Percentiles rank a stretch among this genome's conserved stretches.
These are phyloP conservation scores for Phymastichus coffea DNA, from an alignment of 1,140 invertebrate genomes.

Conservation along the genomic window DNA sequence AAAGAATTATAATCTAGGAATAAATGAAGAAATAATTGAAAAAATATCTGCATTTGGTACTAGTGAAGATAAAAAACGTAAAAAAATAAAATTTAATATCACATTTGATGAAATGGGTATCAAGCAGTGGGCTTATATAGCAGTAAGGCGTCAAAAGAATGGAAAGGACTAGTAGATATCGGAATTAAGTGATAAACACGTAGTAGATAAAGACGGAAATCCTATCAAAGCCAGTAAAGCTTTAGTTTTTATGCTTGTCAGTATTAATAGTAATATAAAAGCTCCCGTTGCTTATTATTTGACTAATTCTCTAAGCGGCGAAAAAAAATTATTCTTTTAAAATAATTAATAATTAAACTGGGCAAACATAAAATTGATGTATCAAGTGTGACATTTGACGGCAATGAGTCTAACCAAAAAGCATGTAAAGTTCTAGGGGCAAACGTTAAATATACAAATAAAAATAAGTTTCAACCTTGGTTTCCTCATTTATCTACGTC, in stretches of 20 bases:
- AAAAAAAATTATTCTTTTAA: slow-evolving; percentile 20
- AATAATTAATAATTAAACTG: slow-evolving; percentile 20
- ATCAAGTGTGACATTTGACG: slow-evolving; percentile 31
- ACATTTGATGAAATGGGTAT: background rate
- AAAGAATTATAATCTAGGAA: background rate
- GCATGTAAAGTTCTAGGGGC: slow-evolving; percentile 29
- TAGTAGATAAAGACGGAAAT: background rate
- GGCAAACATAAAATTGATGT: slow-evolving; percentile 21
- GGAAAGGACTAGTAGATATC: background rate
- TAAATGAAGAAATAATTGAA: background rate
- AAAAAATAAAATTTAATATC: background rate
- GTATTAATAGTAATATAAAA: slow-evolving; percentile 21
- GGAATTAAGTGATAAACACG: background rate
- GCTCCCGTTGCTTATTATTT: slow-evolving; percentile 27
- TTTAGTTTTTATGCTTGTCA: slow-evolving; percentile 26
- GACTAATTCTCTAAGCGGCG: slow-evolving; percentile 16
- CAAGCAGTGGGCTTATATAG: background rate
- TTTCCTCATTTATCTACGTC: slow-evolving; percentile 27
- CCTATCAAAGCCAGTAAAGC: slow-evolving; percentile 23
- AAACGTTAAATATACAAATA: slow-evolving; percentile 19
- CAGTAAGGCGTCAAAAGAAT: background rate
- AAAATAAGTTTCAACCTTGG: slow-evolving; percentile 18
- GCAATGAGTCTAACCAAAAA: slow-evolving; percentile 18
- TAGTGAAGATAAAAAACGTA: background rate
- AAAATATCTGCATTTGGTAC: background rate